A percentile compares a stretch with the other conserved stretches of the same genome.
Conservation (phyloP, 2,113 vertebrate species). For the Passer montanus region DNA sequence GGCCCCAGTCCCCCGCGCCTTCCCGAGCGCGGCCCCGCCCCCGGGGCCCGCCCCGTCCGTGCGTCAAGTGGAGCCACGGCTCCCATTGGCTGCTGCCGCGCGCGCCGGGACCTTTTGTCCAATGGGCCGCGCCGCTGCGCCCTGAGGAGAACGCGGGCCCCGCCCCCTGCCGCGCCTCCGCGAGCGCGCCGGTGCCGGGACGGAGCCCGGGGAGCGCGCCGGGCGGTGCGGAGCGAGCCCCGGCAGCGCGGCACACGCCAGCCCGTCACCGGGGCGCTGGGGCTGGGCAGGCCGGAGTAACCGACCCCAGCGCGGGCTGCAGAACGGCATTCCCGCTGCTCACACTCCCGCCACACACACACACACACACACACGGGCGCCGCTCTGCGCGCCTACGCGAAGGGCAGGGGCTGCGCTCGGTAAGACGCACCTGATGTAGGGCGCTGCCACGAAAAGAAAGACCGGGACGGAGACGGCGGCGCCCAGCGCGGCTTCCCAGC, state of each 20-base stretch:
- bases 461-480: slow-evolving; percentile 71
- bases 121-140: neutral
- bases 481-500: slow-evolving; percentile 48
- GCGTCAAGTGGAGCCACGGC: neutral
- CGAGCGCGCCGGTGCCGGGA: neutral
- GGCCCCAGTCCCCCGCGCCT: accelerated
- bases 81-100: neutral
- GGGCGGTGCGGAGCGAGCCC: neutral
- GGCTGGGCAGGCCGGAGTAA: accelerated
- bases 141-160: neutral
- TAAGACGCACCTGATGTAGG: slow-evolving; percentile 82
- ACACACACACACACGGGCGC: neutral
- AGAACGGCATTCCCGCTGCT: too few species aligned
- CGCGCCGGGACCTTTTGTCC: neutral
- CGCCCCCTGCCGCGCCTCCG: neutral
- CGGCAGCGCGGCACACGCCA: too few species aligned
- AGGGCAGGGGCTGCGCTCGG: neutral
- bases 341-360: neutral
- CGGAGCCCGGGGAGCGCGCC: accelerated
- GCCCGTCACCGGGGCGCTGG: neutral
- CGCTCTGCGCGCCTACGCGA: neutral
- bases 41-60: neutral
- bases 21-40: neutral
- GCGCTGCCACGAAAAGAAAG: slow-evolving; percentile 74
- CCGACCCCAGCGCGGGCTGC: neutral